Evolutionary conservation across 2,888 invertebrate species (phyloP), one percentile per base, ranked within the genome.

Genomic region (Leptogaster cylindrica): DNA sequence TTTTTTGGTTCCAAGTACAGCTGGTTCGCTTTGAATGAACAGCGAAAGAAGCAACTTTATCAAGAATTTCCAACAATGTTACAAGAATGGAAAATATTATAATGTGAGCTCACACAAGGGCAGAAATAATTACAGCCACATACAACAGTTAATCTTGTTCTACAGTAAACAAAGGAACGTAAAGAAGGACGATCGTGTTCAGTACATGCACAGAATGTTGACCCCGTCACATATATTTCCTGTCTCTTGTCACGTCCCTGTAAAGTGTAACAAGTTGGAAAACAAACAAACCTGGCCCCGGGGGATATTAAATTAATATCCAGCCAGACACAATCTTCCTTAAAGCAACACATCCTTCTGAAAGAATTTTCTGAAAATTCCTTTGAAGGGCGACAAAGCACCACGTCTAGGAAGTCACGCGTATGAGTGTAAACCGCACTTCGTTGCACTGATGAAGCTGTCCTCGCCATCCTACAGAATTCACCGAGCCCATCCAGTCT

Each of bases 241-340:
- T 61, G 55, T 55, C 55, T 61, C 44, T 61, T 44, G 44, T 61
- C 41, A 61, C 41, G 61, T 44, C 44, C 44, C 18, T 23, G 61
- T 44, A 16, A 25, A 16, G 61, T 61, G 61, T 61, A 61, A 61
- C 61, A 61, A 61, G 61, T 61, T 41, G 61, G 61, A 41, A 61
- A 61, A 61, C 61, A 44, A 61, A 61, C 44, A 61, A 61, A 44
- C 33, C 61, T 61, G 28, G 44, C 41, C 61, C 27, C 27, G 44
- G 27, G 61, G 61, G 61, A 16, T 28, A 61, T 61, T 61, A 61
- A 61, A 61, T 61, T 61, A 61, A 61, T 61, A 61, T 44, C 44
- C 27, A 41, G 44, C 7, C 28, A 44, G 44, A 27, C 61, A 61
- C 61, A 61, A 12, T 61, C 41, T 44, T 61, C 61, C 44, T 61